A percentile compares a stretch with the other conserved stretches of the same genome.
Evolutionary conservation across 1,140 invertebrate genomes (phyloP).

Genomic region (Orchesella cincta): DNA sequence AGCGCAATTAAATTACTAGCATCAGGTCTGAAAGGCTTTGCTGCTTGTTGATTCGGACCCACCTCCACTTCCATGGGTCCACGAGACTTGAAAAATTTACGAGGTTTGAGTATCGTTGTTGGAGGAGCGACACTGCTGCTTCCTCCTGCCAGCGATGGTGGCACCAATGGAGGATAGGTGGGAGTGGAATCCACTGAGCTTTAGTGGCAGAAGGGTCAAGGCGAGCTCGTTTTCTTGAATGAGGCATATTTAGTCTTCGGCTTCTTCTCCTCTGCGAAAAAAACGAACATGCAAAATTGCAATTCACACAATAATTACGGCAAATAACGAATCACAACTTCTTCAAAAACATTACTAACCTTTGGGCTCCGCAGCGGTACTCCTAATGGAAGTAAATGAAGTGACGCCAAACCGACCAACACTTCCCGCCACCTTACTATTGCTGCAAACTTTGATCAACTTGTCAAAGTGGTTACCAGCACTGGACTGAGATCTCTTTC

Average conservation of each 20-base stretch:
- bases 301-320: neutral
- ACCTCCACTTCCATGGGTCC: slow-evolving; percentile 36
- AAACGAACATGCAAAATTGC: neutral
- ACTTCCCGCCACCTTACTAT: slow-evolving; percentile 83
- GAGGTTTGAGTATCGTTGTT: slow-evolving; percentile 67
- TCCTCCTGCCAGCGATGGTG: no score
- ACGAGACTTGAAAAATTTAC: slow-evolving; percentile 88
- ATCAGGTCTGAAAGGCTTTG: slow-evolving; percentile 15
- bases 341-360: neutral
- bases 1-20: slow-evolving; percentile 23
- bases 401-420: slow-evolving; percentile 92
- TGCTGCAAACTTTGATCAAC: slow-evolving; percentile 66
- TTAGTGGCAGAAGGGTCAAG: slow-evolving; percentile 23
- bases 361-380: slow-evolving; percentile 54
- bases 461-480: slow-evolving; percentile 73
- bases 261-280: slow-evolving; percentile 15
- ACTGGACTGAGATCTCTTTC: slow-evolving; percentile 19
- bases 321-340: no score
- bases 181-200: neutral
- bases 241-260: slow-evolving; percentile 25
- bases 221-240: slow-evolving; percentile 37
- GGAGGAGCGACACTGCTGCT: slow-evolving; percentile 51
- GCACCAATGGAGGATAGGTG: neutral
- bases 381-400: slow-evolving; percentile 87
- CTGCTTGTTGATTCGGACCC: neutral